phyloP scores from a whole-genome alignment of 2,888 invertebrate genomes.

The Eilema sororculum region DNA sequence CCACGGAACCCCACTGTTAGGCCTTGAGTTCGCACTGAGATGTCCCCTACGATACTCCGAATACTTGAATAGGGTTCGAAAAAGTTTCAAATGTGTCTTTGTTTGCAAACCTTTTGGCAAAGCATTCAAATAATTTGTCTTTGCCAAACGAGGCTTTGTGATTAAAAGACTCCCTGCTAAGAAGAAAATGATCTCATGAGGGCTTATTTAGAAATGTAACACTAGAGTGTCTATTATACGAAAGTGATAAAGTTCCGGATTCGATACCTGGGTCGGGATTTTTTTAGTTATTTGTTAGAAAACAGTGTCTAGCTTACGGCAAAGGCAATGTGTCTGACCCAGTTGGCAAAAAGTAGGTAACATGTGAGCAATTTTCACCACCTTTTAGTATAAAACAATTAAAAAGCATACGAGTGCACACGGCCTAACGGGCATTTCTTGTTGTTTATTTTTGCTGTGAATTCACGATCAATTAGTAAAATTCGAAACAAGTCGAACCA shows the following conservation, averaged over 20 bases:
- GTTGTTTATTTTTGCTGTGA: too few species aligned
- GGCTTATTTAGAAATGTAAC: slow-evolving; percentile 7
- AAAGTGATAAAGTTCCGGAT: neutral
- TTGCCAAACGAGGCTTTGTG: slow-evolving; percentile 41
- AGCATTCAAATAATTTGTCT: slow-evolving; percentile 51
- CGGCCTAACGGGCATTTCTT: too few species aligned
- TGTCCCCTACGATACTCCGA: slow-evolving; percentile 64
- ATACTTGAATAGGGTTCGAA: slow-evolving; percentile 66
- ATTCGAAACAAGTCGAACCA: too few species aligned
- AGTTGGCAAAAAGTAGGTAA: neutral
- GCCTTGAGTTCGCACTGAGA: slow-evolving; percentile 71
- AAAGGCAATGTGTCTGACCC: neutral
- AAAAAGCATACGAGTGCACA: neutral
- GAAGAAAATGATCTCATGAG: slow-evolving; percentile 39
- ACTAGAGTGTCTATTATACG: neutral
- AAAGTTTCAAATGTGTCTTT: slow-evolving; percentile 60
- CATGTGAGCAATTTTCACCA: too few species aligned
- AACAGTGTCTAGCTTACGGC: neutral
- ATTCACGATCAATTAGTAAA: too few species aligned
- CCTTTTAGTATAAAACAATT: neutral
- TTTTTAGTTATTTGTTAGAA: neutral
- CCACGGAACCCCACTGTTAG: slow-evolving; percentile 73
- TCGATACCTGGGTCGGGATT: neutral
- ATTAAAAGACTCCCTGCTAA: slow-evolving; percentile 45
- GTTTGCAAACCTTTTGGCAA: slow-evolving; percentile 52